Evolutionary conservation across 2,888 invertebrate genomes (phyloP), one percentile per base, ranked within the genome.

Genomic region (Camptogramma bilineatum): DNA sequence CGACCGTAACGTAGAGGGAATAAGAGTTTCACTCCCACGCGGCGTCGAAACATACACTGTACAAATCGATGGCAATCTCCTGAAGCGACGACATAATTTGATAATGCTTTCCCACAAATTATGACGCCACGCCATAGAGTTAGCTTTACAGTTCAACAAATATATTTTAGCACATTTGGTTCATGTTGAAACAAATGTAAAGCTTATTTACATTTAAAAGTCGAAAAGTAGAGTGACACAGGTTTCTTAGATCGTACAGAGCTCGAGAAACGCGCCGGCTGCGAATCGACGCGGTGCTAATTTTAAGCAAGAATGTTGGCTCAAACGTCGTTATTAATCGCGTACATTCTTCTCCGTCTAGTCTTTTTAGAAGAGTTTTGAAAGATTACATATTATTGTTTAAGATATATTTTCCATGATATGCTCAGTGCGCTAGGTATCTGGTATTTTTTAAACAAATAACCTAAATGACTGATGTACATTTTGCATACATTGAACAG

Each of bases 291-390:
- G 75, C 76, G 76, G 69, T 73, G 82, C 86, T 89, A 88, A 87
- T 86, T 88, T 87, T 87, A 83, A 79, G 78, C 77, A 66, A 82
- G 88, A 89, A 89, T 89, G 86, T 87, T 86, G 88, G 86, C 88
- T 86, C 80, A 76, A 70, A 80, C 80, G 64, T 77, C 74, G 76
- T 84, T 86, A 88, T 89, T 87, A 87, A 85, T 86, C 82, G 82
- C 77, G 72, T 73, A 83, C 80, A 84, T 81, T 81, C 79, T 81
- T 80, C 76, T 73, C 76, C 73, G 81, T 85, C 83, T 82, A 80
- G 82, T 81, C 80, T 79, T 77, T 82, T 80, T 81, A 74, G 76
- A 72, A 71, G 69, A 69, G 72, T 74, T 50, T 34, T 70, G 74
- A 71, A 68, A 60, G 66, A 72, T 64, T 64, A 71, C 62, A 39